Base-by-base conservation (phyloP, 35 echinoderm and acorn worm genomes). In the Holothuria glaberrima region DNA sequence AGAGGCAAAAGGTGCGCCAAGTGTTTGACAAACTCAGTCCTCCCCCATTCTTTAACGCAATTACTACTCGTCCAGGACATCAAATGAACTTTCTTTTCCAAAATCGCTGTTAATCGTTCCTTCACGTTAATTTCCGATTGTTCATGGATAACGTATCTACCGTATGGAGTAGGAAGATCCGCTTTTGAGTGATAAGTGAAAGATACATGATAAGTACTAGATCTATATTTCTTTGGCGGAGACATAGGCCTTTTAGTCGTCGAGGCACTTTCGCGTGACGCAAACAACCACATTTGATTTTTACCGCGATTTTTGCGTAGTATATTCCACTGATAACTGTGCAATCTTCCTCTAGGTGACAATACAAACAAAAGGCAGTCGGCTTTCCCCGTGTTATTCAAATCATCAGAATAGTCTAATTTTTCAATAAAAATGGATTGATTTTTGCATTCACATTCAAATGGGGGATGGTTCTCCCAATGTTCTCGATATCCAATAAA, bases 51-150 rank as follows among this genome's bases (percentile, higher is more conserved):
- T 29, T 87, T 67, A 0, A 24, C 14, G n/a, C 85, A 87, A 52
- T 35, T 41, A n/a, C 85, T 87, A 22, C 85, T 87, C 85, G 46
- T 87, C 85, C 85, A 87, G 19, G 36, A 87, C 67, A 87, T 87
- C 1, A 87, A 22, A 63, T 87, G 66, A 36, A 14, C 44, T 50
- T 87, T 87, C 26, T 50, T 38, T 4, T 13, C 21, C 31, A 48
- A 20, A 35, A 67, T 46, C 2, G 25, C 31, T 61, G 25, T 29
- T 12, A 84, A 6, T 24, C 22, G 31, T 61, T 38, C 20, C 9
- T 84, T 31, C 27, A 84, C 31, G 31, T 84, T 56, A 9, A 31
- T 27, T 12, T 30, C 57, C 4, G 54, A 22, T 4, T 13, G 0
- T 9, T 29, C 12, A 9, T 36, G 14, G 9, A 30, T 5, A 48